Base-by-base conservation (phyloP, 2,113 vertebrate species). In the Riparia riparia region DNA sequence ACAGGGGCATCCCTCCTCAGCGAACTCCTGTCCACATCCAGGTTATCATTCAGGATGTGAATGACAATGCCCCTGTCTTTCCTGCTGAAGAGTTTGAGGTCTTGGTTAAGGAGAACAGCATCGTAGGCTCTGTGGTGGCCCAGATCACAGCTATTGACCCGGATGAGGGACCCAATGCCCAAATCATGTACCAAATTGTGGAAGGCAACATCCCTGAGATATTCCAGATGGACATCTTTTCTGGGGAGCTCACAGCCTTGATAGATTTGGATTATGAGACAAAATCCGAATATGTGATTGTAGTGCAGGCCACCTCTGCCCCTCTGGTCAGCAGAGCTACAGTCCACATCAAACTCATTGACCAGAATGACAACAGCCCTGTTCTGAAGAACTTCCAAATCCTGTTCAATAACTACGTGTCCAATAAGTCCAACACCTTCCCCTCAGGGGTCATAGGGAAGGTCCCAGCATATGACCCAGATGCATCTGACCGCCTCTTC, bases 191-290 rank as follows among this genome's bases (percentile, higher is more conserved):
- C 92, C 99, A 99, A 89, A 99, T 99, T 5, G 99, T 99, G 73
- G 99, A 99, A 95, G 99, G 99, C 34, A 99, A 99, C 96, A 99
- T 99, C 90, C 99, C 99, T 0, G 99, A 99, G 97, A 99, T 99
- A 91, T 99, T 99, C 95, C 99, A 99, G 95, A 99, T 99, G 99
- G 99, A 99, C 96, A 99, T 99, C 82, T 99, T 99, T 97, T 99
- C 99, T 47, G 99, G 99, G 72, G 99, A 99, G 95, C 98, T 99
- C 89, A 99, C 99, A 3, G 99, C 99, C 22, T 98, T 99, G 60
- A 99, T 99, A 74, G 99, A 99, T 97, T 96, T 99, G 89, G 99
- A 99, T 97, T 99, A 99, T 24, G 99, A 99, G 96, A 96, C 97
- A 11, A 98, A 98, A 79, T 98, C 99, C 0, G 99, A 99, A 96